Evolutionary conservation across 2,113 vertebrate species (phyloP).

Genomic region (Apaloderma vittatum): DNA sequence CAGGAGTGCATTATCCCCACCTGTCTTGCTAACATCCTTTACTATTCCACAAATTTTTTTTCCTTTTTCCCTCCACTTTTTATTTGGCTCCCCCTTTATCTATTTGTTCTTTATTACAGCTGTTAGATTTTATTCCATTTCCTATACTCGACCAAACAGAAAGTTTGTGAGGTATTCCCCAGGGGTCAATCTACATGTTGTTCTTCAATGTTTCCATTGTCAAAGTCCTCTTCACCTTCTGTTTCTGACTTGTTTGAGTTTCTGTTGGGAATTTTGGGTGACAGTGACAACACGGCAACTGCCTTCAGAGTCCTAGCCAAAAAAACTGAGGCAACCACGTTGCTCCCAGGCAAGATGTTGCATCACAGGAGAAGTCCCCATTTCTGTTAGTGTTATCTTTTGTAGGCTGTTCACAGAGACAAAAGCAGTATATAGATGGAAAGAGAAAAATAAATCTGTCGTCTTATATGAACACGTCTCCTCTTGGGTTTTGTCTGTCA

Average conservation of each 20-base stretch:
- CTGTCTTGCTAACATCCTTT: background rate
- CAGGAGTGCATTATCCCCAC: background rate
- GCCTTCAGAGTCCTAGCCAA: background rate
- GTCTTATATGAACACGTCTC: background rate
- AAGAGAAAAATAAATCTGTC: background rate
- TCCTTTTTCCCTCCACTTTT: background rate
- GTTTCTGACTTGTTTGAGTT: background rate
- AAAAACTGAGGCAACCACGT: rapidly evolving
- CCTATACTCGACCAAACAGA: background rate
- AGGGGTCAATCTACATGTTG: background rate
- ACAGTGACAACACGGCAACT: background rate
- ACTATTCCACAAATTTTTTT: background rate
- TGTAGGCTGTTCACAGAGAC: background rate
- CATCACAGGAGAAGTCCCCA: background rate
- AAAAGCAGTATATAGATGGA: background rate
- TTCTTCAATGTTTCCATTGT: background rate
- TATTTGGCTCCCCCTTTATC: background rate
- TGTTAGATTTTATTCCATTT: background rate
- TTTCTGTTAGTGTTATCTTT: background rate
- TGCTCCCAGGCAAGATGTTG: background rate
- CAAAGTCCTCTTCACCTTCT: background rate
- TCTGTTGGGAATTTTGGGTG: background rate
- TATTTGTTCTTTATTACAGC: background rate
- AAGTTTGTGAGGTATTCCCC: background rate
- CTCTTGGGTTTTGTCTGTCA: background rate